Evolutionary conservation across 1,140 invertebrate genomes (phyloP).

Genomic region (Sitobion miscanthi): DNA sequence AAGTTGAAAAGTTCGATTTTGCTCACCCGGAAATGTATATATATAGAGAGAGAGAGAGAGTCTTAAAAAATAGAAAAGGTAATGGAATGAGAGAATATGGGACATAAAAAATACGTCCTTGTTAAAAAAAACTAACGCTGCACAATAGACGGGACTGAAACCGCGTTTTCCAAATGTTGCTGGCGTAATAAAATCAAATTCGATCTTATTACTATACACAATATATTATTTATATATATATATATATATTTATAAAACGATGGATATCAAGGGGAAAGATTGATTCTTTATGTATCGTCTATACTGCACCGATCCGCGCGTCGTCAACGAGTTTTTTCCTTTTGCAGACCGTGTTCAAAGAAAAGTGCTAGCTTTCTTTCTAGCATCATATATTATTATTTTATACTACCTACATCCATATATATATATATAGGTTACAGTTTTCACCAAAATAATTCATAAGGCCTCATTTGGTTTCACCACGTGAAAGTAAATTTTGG

Average conservation of each 20-base stretch:
- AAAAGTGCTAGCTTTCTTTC: neutral
- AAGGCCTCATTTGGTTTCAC: neutral
- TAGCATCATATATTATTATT: neutral
- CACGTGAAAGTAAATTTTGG: neutral
- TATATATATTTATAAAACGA: slow-evolving; percentile 7
- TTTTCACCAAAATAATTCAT: neutral
- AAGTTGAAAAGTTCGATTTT: slow-evolving; percentile 11
- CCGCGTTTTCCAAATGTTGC: slow-evolving; percentile 28
- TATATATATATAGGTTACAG: neutral
- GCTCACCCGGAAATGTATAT: neutral
- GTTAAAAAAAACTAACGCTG: slow-evolving; percentile 25
- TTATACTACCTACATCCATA: neutral
- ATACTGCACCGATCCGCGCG: neutral
- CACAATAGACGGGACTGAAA: slow-evolving; percentile 18
- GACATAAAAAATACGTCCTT: slow-evolving; percentile 37
- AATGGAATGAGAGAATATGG: slow-evolving; percentile 5
- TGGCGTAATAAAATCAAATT: slow-evolving; percentile 39
- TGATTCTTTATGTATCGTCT: slow-evolving; percentile 15
- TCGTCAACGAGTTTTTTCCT: too few species aligned
- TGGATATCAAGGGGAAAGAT: slow-evolving; percentile 20
- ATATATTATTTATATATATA: neutral
- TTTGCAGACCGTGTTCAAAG: neutral
- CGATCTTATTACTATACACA: neutral
- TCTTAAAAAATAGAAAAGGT: slow-evolving; percentile 38
- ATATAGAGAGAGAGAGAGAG: neutral